Evolutionary conservation across 1,140 invertebrate species (phyloP), one percentile per base, ranked within the genome.

Genomic region (Pseudomyrmex gracilis): DNA sequence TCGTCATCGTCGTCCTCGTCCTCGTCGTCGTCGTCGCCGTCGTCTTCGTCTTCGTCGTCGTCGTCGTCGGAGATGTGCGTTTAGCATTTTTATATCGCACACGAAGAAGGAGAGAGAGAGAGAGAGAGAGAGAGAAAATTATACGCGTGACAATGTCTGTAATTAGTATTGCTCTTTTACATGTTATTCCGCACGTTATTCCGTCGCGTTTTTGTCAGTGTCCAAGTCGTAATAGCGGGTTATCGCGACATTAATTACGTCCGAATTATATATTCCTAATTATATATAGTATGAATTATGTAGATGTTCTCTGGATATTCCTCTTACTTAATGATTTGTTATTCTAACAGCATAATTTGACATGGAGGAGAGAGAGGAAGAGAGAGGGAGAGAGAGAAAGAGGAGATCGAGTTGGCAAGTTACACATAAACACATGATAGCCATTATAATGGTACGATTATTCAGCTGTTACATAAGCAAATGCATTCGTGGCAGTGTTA

Each of bases 61-160:
- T 34, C 34, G 34, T 34, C 5, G 5, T 34, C 34, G 34, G 5
- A n/a, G 53, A 70, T 57, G 20, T 57, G 66, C 64, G 53, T 80
- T 80, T 70, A 80, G 76, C 76, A 80, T 80, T 80, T 80, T 80
- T 80, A 78, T 58, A 78, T 71, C 43, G 45, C 34, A 34, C 7
- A 34, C 34, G 34, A 0, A 34, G 34, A 34, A 34, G 4, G 20
- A 10, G 70, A 15, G 58, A 61, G 58, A 20, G 2, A 10, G 70
- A 15, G 58, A 61, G 58, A 20, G 2, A 58, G 17, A 20, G n/a
- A 17, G 7, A 9, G 61, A 76, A 60, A 60, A 3, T 66, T 64
- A 53, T 49, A 77, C 9, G 51, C 34, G 43, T 22, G 43, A 34
- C n/a, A 13, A 64, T 15, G 51, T 45, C 15, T 78, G 34, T 70